A percentile compares a stretch with the other conserved stretches of the same genome.
Evolutionary conservation across 2,113 vertebrate genomes (phyloP).

Genomic region (Myotis davidii): DNA sequence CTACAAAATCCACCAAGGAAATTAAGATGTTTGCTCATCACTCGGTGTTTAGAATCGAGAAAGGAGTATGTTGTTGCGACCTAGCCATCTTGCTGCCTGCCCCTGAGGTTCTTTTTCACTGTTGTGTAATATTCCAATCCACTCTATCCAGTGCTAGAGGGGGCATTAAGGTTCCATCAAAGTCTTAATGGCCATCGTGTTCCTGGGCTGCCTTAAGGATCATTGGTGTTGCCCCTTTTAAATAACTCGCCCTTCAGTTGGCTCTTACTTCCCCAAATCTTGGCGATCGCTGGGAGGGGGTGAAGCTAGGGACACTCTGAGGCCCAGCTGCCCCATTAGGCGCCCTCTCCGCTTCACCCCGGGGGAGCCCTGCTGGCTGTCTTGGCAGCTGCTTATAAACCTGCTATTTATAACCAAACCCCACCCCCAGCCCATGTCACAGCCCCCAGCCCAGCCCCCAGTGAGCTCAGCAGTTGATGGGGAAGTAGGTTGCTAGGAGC

Average conservation of each 20-base stretch:
- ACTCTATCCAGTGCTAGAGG: background rate
- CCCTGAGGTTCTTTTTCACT: background rate
- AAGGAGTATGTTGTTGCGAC: background rate
- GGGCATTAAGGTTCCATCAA: background rate
- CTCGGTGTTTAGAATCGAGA: background rate
- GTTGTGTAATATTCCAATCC: background rate
- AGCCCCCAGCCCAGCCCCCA: background rate
- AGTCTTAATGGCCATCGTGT: background rate
- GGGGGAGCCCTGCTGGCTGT: background rate
- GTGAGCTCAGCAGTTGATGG: background rate
- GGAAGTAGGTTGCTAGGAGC: conserved; percentile 64
- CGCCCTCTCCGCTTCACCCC: background rate
- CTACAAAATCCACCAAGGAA: background rate
- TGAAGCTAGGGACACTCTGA: background rate
- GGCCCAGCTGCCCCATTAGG: background rate
- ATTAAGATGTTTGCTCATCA: background rate
- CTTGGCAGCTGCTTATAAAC: conserved; percentile 57
- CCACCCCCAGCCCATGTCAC: background rate
- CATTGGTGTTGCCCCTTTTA: background rate
- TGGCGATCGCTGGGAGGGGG: background rate
- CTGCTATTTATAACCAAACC: conserved; percentile 61
- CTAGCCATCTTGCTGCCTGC: fast-evolving
- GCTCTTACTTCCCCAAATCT: background rate
- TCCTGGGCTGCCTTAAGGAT: background rate
- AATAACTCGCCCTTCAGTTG: background rate